Conservation (phyloP, 1,140 invertebrate species). For the Parapsyche elsis region DNA sequence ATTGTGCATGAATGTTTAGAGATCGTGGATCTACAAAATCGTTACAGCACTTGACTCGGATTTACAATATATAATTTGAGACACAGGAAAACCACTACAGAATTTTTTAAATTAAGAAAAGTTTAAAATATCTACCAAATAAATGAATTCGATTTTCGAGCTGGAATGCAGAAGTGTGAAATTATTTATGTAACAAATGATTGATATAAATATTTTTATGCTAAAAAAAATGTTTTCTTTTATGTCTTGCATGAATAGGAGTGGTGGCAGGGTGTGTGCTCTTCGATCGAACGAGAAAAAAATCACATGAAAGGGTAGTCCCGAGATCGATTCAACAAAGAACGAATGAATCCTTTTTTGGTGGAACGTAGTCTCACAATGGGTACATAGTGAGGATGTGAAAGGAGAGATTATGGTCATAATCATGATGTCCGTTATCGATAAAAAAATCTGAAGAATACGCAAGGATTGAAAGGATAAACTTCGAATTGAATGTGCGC, state of each 20-base stretch:
- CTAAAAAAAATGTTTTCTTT: too few species aligned
- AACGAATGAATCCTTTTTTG: constrained; percentile 38
- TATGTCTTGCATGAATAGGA: constrained; percentile 15
- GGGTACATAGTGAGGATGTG: constrained; percentile 52
- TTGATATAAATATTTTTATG: too few species aligned
- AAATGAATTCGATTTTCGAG: too few species aligned
- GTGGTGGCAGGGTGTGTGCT: background rate
- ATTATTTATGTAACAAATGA: background rate
- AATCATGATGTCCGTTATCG: constrained; percentile 57
- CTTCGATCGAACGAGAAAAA: constrained; percentile 50
- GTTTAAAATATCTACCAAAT: too few species aligned
- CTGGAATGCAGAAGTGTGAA: too few species aligned
- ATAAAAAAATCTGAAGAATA: constrained; percentile 51
- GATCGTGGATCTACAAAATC: background rate
- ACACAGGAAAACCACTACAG: too few species aligned
- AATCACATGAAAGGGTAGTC: constrained; percentile 53
- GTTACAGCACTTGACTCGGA: too few species aligned
- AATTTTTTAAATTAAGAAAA: too few species aligned
- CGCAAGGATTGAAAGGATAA: constrained; percentile 29
- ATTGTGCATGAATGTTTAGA: background rate
- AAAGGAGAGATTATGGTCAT: constrained; percentile 56
- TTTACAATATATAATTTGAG: too few species aligned
- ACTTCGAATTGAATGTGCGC: constrained; percentile 29
- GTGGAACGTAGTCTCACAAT: constrained; percentile 37
- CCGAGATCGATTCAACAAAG: constrained; percentile 53